These are phyloP conservation scores for Belgica antarctica DNA, from an alignment of 2,888 invertebrate genomes.

Conservation along the genomic window DNA sequence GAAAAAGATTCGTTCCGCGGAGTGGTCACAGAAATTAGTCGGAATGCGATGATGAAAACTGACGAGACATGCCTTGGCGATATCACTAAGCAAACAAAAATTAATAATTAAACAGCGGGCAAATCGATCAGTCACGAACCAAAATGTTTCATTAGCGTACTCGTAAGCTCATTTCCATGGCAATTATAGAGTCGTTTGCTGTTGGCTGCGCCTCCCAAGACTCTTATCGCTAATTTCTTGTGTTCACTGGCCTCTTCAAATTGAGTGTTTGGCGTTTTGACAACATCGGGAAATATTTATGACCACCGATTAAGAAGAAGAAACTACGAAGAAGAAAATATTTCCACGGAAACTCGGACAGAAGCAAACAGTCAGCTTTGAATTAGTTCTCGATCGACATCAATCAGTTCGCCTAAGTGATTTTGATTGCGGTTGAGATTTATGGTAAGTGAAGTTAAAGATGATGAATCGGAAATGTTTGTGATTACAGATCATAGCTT, in stretches of 20 bases:
- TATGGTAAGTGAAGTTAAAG: too few relatives aligned
- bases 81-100: neutral
- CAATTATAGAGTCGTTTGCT: constrained; percentile 2
- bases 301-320: neutral
- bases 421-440: neutral
- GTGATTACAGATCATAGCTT: too few relatives aligned
- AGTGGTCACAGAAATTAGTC: too few relatives aligned
- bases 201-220: neutral
- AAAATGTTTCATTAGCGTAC: neutral
- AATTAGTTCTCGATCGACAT: constrained; percentile 12
- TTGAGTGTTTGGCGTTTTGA: neutral
- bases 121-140: constrained; percentile 2
- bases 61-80: too few relatives aligned
- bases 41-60: too few relatives aligned
- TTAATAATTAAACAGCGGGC: constrained; percentile 1
- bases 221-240: neutral
- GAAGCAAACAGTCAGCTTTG: neutral
- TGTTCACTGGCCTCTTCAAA: neutral
- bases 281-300: constrained; percentile 6
- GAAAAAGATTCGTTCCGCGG: too few relatives aligned
- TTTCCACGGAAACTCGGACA: neutral
- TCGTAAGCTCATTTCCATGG: neutral
- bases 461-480: too few relatives aligned
- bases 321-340: too few relatives aligned
- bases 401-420: neutral